Percentiles rank a stretch among this genome's conserved stretches.
These are phyloP conservation scores for Pemphigus obesinymphae DNA, from an alignment of 1,140 invertebrate species.

Conservation along the genomic window DNA sequence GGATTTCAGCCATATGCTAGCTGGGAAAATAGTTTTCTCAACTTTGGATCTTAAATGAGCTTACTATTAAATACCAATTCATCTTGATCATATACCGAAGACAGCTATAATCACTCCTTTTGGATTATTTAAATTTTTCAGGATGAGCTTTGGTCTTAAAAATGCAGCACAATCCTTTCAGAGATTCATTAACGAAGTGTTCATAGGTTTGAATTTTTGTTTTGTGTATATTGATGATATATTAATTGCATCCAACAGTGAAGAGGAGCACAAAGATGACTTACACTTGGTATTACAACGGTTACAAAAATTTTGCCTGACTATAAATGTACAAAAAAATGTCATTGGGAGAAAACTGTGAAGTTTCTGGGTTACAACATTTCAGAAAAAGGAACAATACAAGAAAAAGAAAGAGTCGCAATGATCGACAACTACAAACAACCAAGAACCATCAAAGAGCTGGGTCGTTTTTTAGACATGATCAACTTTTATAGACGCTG, in stretches of 20 bases:
- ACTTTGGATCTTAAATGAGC: slow-evolving; percentile 53
- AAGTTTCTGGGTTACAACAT: slow-evolving; percentile 48
- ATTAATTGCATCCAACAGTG: slow-evolving; percentile 49
- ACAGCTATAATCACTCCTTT: slow-evolving; percentile 47
- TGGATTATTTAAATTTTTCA: slow-evolving; percentile 43
- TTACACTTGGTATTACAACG: slow-evolving; percentile 44
- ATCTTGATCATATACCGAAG: slow-evolving; percentile 48
- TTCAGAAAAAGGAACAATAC: slow-evolving; percentile 46
- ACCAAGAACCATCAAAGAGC: background rate
- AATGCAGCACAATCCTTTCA: slow-evolving; percentile 54
- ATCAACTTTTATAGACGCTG: slow-evolving; percentile 50
- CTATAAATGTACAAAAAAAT: slow-evolving; percentile 48
- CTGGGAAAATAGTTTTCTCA: slow-evolving; percentile 51
- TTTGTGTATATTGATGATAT: slow-evolving; percentile 49
- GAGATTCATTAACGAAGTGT: slow-evolving; percentile 53
- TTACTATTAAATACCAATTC: slow-evolving; percentile 53
- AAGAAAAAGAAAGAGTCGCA: background rate
- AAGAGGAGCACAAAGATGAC: slow-evolving; percentile 45
- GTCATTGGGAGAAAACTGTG: slow-evolving; percentile 46
- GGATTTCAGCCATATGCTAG: slow-evolving; percentile 49
- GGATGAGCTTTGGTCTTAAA: slow-evolving; percentile 51
- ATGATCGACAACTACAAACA: background rate
- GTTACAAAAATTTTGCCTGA: slow-evolving; percentile 47
- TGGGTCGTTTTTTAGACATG: slow-evolving; percentile 51
- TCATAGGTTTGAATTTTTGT: slow-evolving; percentile 48